Conservation (phyloP, 2,113 vertebrate species). For the Ptyas mucosa region DNA sequence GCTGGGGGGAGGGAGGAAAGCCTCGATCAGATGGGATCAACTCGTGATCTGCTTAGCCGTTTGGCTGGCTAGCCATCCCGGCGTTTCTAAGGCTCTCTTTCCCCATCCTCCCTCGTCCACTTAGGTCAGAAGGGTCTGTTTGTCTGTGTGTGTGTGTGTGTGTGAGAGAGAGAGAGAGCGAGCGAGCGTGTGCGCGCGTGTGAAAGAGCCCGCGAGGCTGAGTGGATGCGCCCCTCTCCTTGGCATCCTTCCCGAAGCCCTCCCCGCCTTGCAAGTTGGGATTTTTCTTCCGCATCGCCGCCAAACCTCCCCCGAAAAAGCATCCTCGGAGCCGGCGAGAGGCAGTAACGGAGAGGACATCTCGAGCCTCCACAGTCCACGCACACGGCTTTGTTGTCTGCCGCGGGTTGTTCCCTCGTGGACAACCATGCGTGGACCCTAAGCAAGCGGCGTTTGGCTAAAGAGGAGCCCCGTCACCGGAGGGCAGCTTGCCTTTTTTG, state of each 20-base stretch:
- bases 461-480: neutral
- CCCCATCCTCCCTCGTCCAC: neutral
- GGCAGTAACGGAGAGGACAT: neutral
- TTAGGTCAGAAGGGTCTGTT: neutral
- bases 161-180: neutral
- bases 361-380: neutral
- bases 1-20: neutral
- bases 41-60: too few relatives aligned
- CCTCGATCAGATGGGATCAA: neutral
- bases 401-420: neutral
- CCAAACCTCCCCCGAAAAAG: neutral
- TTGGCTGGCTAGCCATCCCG: neutral
- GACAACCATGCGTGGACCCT: neutral
- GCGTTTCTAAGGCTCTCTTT: neutral
- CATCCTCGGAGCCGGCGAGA: neutral
- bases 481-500: too few relatives aligned
- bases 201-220: neutral
- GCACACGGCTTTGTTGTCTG: neutral
- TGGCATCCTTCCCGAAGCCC: neutral
- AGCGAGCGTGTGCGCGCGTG: neutral
- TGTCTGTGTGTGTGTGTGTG: neutral
- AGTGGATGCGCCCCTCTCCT: neutral
- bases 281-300: constrained; percentile 1
- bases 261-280: neutral
- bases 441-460: neutral